These are phyloP conservation scores for Rhagoletis zephyria DNA, from an alignment of 1,140 invertebrate genomes.

Conservation along the genomic window DNA sequence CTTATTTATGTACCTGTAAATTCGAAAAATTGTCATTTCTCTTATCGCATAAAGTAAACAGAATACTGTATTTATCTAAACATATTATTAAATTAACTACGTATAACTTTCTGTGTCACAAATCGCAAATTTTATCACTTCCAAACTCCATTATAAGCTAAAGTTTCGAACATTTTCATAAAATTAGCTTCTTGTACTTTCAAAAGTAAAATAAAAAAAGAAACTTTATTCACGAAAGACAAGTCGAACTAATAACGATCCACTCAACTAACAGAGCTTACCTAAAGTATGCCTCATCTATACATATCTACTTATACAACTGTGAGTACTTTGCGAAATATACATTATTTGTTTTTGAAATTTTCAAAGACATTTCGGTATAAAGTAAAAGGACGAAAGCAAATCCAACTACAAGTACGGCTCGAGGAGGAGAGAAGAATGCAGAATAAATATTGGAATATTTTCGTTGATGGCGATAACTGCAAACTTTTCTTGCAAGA, in stretches of 20 bases:
- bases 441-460: background rate
- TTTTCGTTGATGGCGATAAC: background rate
- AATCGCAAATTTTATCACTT: conserved; percentile 38
- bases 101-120: background rate
- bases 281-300: no score
- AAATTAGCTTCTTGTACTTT: conserved; percentile 27
- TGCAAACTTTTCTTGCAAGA: background rate
- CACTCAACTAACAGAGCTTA: background rate
- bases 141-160: conserved; percentile 34
- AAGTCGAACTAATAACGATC: background rate
- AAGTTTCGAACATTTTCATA: conserved; percentile 25
- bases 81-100: conserved; percentile 26
- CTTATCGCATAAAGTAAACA: background rate
- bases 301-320: background rate
- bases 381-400: background rate
- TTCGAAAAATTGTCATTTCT: background rate
- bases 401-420: background rate
- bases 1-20: no score
- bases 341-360: conserved; percentile 18
- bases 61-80: conserved; percentile 13
- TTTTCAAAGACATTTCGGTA: conserved; percentile 33
- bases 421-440: background rate
- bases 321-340: background rate
- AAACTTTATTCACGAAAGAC: conserved; percentile 7
- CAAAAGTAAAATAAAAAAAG: background rate